Conservation (phyloP, 2,888 invertebrate genomes). For the Chaetoderma sp. region DNA sequence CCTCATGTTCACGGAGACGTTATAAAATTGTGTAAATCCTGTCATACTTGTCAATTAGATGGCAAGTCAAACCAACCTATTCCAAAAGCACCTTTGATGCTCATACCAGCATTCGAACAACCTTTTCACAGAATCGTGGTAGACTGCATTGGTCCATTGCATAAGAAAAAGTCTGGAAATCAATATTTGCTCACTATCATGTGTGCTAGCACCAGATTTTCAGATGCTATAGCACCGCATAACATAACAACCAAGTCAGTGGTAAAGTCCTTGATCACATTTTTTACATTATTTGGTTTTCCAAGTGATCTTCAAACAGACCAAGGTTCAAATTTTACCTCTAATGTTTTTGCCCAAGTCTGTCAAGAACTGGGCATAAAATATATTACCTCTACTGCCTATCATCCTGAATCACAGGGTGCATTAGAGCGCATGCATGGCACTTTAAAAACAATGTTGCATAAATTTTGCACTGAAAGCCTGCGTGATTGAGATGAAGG, state of each 20-base stretch:
- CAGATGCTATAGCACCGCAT: conserved; percentile 19
- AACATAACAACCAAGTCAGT: not conserved
- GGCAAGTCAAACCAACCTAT: conserved; percentile 9
- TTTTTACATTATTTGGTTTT: conserved; percentile 13
- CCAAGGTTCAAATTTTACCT: conserved; percentile 17
- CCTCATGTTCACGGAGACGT: conserved; percentile 13
- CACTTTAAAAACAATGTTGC: not conserved
- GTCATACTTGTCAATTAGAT: conserved; percentile 16
- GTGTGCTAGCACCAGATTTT: conserved; percentile 12
- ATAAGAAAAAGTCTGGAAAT: conserved; percentile 9
- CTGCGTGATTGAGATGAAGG: conserved; percentile 3
- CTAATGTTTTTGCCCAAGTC: conserved; percentile 10
- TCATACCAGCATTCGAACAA: conserved; percentile 16
- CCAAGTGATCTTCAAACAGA: conserved; percentile 17
- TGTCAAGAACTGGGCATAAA: conserved; percentile 12
- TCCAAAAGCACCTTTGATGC: conserved; percentile 4
- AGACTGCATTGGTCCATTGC: conserved; percentile 17
- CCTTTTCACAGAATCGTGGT: conserved; percentile 9
- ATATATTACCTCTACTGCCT: conserved; percentile 10
- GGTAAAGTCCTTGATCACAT: not conserved
- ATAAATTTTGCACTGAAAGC: not conserved
- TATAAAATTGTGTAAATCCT: conserved; percentile 1
- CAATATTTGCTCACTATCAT: conserved; percentile 21
- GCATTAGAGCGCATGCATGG: not conserved
- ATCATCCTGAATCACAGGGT: conserved; percentile 18